Evolutionary conservation across 2,113 vertebrate genomes (phyloP).

Genomic region (Mungos mungo): DNA sequence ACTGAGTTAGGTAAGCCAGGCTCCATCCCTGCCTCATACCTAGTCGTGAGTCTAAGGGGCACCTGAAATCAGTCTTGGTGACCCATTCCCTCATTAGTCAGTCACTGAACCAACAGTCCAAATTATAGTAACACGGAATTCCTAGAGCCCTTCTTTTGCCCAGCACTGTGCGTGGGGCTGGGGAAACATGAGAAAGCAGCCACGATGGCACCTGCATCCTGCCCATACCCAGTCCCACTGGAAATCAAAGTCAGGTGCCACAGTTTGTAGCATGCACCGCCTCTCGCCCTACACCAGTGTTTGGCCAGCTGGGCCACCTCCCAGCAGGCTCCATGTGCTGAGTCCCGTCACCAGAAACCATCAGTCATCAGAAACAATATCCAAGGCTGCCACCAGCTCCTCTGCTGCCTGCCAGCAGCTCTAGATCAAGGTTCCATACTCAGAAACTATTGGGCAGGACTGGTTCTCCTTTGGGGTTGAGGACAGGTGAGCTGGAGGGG

Average conservation of each 20-base stretch:
- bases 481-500: background rate
- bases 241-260: background rate
- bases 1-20: background rate
- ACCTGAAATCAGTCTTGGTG: background rate
- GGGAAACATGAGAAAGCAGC: background rate
- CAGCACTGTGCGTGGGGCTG: background rate
- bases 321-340: no score
- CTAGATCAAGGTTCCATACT: background rate
- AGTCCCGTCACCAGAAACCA: background rate
- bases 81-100: fast-evolving
- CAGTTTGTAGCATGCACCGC: background rate
- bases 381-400: background rate
- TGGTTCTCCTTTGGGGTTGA: background rate
- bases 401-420: background rate
- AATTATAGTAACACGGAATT: fast-evolving
- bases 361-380: background rate
- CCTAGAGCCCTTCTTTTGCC: background rate
- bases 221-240: background rate
- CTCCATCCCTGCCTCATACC: background rate
- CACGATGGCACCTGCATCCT: background rate
- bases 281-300: background rate
- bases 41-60: background rate
- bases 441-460: background rate
- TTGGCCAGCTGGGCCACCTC: background rate
- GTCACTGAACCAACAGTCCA: fast-evolving